These are phyloP conservation scores for Misgurnus anguillicaudatus DNA, from an alignment of 2,113 vertebrate genomes.

Conservation along the genomic window DNA sequence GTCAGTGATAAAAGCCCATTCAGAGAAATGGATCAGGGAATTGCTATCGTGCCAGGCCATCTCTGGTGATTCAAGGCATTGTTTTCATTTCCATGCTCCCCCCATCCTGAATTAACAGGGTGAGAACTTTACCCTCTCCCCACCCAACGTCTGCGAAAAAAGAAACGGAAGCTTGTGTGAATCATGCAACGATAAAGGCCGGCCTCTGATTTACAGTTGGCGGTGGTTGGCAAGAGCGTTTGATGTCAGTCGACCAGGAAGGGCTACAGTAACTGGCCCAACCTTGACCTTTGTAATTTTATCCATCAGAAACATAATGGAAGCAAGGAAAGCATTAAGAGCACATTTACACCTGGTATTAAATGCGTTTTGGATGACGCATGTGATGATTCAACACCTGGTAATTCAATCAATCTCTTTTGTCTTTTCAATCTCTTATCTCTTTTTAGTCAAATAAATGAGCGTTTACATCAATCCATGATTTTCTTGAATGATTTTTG, in stretches of 20 bases:
- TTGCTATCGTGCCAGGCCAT: constrained; percentile 34
- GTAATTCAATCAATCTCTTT: too few species aligned
- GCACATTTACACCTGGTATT: too few species aligned
- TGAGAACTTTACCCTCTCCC: constrained; percentile 32
- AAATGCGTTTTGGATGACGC: too few species aligned
- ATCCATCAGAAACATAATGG: too few species aligned
- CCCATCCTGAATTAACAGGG: constrained; percentile 34
- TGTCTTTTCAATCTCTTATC: too few species aligned
- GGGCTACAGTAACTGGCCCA: background rate
- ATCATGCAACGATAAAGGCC: background rate
- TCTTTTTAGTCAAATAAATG: too few species aligned
- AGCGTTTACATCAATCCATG: too few species aligned
- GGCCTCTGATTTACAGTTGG: background rate
- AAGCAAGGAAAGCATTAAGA: too few species aligned
- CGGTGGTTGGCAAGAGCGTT: background rate
- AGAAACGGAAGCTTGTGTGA: background rate
- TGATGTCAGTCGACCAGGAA: background rate
- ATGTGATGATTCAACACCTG: too few species aligned
- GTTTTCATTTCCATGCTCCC: constrained; percentile 48
- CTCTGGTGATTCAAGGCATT: constrained; percentile 34
- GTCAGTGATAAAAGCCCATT: constrained; percentile 33
- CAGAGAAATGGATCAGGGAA: constrained; percentile 17
- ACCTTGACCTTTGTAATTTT: too few species aligned
- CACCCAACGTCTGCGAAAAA: constrained; percentile 22
- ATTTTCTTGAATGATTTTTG: too few species aligned